Percentiles rank a stretch among this genome's conserved stretches.
Evolutionary conservation across 2,797 vertebrate genomes (phyloP).

Genomic region (Chanos chanos): DNA sequence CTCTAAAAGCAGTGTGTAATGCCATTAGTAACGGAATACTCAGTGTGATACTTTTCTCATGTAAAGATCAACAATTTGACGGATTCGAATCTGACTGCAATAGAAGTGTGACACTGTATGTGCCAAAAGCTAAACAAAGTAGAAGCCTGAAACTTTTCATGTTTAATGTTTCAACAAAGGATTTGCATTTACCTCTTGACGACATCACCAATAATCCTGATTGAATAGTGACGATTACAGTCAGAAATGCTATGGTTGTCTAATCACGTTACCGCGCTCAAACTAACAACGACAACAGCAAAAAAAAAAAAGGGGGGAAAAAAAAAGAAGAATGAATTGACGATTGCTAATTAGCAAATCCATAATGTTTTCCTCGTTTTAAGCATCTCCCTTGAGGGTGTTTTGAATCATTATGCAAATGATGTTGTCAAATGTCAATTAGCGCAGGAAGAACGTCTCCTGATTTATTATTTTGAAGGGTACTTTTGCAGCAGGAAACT

Average conservation of each 20-base stretch:
- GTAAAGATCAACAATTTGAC: no score
- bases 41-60: no score
- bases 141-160: conserved; percentile 48
- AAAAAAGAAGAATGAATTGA: conserved; percentile 60
- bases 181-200: conserved; percentile 43
- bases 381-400: conserved; percentile 68
- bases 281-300: conserved; percentile 65
- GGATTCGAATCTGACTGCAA: no score
- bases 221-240: conserved; percentile 67
- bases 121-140: no score
- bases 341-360: conserved; percentile 75
- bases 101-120: no score
- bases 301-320: no score
- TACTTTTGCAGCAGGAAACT: conserved; percentile 59
- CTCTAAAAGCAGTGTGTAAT: no score
- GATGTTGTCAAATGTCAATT: conserved; percentile 77
- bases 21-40: no score
- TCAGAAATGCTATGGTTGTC: conserved; percentile 70
- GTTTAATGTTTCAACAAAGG: conserved; percentile 48
- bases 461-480: conserved; percentile 70
- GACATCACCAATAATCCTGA: conserved; percentile 61
- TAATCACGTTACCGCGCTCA: conserved; percentile 70
- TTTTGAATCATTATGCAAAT: conserved; percentile 77
- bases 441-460: conserved; percentile 63
- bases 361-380: conserved; percentile 71